Base-by-base conservation (phyloP, 2,888 invertebrate genomes). In the Gandaritis pyraliata region DNA sequence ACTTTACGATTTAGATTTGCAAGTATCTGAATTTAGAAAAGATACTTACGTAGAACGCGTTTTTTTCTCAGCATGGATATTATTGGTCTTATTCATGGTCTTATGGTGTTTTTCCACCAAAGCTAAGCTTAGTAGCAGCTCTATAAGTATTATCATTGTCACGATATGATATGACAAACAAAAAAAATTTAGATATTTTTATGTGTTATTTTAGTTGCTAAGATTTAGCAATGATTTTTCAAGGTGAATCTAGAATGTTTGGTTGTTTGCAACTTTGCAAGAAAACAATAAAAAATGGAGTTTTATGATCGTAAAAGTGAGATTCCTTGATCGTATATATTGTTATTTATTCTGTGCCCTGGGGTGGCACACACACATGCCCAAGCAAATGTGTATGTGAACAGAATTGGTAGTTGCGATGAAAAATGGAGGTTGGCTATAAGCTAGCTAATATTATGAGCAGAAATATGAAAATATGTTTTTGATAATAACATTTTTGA, bases 291-390 rank as follows among this genome's bases (percentile, higher is more conserved):
- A 2, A 29, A n/a, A 29, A 15, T 33, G 7, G 0, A 33, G 51
- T 45, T 46, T 30, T 16, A 11, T n/a, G 15, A 8, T 16, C 5
- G 11, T n/a, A 12, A 51, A 1, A 53, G 57, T 53, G 52, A 43
- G 15, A 11, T 2, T 53, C 13, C 6, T 16, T 2, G 0, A 13
- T n/a, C 15, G 39, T 23, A 12, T 0, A 33, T 33, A 16, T 15
- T 36, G 0, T 43, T 36, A 13, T 23, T 16, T 48, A 11, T 30
- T 57, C 61, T 57, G 33, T 56, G 61, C 1, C 18, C 0, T 8
- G n/a, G 54, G 61, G 65, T 13, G 55, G 47, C 54, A 69, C 81
- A 52, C 80, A 71, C 60, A 58, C 68, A 57, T 58, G 59, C 66
- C 70, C 65, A 68, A 36, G 55, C 61, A 67, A 55, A 67, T 46